Conservation (phyloP, 2,113 vertebrate species). For the Rhynchomys soricoides region DNA sequence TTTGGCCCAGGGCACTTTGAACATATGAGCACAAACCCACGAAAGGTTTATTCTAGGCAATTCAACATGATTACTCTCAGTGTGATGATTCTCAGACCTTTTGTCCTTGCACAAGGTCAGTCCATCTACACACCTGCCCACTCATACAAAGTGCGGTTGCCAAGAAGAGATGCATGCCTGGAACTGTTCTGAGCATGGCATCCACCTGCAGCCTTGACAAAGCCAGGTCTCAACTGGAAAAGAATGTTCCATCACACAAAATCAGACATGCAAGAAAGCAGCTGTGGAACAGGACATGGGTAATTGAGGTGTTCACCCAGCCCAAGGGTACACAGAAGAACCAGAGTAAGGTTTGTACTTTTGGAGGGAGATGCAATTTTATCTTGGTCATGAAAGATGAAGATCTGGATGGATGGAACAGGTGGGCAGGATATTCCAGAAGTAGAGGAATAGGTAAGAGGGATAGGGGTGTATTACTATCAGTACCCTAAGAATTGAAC, state of each 20-base stretch:
- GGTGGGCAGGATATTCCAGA: not conserved
- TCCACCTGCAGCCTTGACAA: not conserved
- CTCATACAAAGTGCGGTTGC: not conserved
- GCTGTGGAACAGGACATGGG: fast-evolving
- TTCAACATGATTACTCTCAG: slow-evolving; percentile 22
- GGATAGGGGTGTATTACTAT: not conserved
- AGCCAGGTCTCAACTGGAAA: not conserved
- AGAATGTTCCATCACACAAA: not conserved
- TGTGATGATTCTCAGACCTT: not conserved
- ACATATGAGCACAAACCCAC: slow-evolving; percentile 49
- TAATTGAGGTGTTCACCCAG: not conserved
- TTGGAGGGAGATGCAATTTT: not conserved
- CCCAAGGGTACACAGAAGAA: not conserved
- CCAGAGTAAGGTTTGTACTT: not conserved
- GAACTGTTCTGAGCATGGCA: not conserved
- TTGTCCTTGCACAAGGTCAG: not conserved
- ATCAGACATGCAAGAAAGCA: not conserved
- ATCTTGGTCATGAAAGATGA: not conserved
- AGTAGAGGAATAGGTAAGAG: not conserved
- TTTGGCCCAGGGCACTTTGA: slow-evolving; percentile 65
- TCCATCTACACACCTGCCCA: not conserved
- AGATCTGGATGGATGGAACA: no score
- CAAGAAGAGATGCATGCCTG: not conserved
- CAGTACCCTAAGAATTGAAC: not conserved
- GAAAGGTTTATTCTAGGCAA: slow-evolving; percentile 56